A percentile compares a stretch with the other conserved stretches of the same genome.
Evolutionary conservation across 2,113 vertebrate species (phyloP).

Genomic region (Rana temporaria): DNA sequence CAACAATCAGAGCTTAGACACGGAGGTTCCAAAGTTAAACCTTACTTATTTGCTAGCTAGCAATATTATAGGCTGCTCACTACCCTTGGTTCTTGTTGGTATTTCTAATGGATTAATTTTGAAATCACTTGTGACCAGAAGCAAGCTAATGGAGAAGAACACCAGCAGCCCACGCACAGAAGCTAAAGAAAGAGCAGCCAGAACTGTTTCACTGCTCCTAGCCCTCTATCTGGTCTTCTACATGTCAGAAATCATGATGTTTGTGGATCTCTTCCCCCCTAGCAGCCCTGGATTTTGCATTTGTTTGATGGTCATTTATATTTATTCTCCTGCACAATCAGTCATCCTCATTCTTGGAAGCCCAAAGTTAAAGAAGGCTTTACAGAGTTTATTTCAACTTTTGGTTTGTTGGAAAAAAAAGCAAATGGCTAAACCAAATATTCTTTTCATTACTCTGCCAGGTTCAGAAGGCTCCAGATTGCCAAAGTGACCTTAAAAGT

Average conservation of each 20-base stretch:
- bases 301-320: conserved; percentile 45
- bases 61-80: conserved; percentile 45
- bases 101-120: conserved; percentile 37
- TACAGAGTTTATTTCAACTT: conserved; percentile 7
- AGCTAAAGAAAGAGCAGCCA: conserved; percentile 36
- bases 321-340: conserved; percentile 38
- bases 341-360: conserved; percentile 41
- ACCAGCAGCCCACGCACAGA: conserved; percentile 3
- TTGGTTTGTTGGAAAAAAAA: neutral
- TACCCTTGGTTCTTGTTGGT: conserved; percentile 33
- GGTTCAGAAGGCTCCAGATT: neutral
- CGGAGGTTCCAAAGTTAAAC: conserved; percentile 17
- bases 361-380: conserved; percentile 30
- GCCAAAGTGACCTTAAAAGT: neutral
- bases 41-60: conserved; percentile 19
- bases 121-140: conserved; percentile 11
- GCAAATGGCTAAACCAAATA: conserved; percentile 2
- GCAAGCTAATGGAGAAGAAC: conserved; percentile 15
- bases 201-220: conserved; percentile 23
- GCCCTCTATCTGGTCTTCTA: conserved; percentile 26
- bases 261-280: conserved; percentile 36
- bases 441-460: conserved; percentile 7
- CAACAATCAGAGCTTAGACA: conserved; percentile 18
- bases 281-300: conserved; percentile 39
- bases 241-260: conserved; percentile 45